Evolutionary conservation across 2,113 vertebrate species (phyloP).

Genomic region (Paedocypris sp.): DNA sequence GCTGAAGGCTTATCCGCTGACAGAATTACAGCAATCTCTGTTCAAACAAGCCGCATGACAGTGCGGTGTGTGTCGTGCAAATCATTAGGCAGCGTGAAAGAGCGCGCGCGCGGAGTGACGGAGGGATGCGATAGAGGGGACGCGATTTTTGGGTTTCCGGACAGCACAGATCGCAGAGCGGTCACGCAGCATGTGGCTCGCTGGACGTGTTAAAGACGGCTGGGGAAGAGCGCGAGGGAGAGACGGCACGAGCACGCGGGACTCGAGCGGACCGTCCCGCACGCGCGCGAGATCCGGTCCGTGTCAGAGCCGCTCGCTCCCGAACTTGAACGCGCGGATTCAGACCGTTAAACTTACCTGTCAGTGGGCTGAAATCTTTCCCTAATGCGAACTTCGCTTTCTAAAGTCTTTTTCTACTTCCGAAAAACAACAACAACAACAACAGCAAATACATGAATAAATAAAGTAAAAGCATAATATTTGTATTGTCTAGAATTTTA

Average conservation of each 20-base stretch:
- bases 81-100: neutral
- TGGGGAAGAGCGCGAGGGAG: slow-evolving; percentile 8
- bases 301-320: too few species aligned
- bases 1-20: slow-evolving; percentile 22
- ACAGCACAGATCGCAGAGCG: slow-evolving; percentile 59
- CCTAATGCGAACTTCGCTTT: too few species aligned
- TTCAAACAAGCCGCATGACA: slow-evolving; percentile 9
- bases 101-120: slow-evolving; percentile 11
- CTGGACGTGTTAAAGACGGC: slow-evolving; percentile 43
- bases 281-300: neutral
- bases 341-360: too few species aligned
- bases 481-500: too few species aligned
- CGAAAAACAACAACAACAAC: too few species aligned
- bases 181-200: slow-evolving; percentile 59
- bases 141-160: slow-evolving; percentile 49
- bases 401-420: too few species aligned
- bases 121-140: slow-evolving; percentile 40
- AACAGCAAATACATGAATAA: too few species aligned
- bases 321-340: too few species aligned
- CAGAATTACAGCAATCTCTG: slow-evolving; percentile 3
- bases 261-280: neutral
- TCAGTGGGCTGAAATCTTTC: too few species aligned
- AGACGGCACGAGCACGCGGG: neutral
- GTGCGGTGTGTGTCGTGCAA: slow-evolving; percentile 10
- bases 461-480: too few species aligned